These are phyloP conservation scores for Bos javanicus DNA, from an alignment of 2,113 vertebrate species.

Conservation along the genomic window DNA sequence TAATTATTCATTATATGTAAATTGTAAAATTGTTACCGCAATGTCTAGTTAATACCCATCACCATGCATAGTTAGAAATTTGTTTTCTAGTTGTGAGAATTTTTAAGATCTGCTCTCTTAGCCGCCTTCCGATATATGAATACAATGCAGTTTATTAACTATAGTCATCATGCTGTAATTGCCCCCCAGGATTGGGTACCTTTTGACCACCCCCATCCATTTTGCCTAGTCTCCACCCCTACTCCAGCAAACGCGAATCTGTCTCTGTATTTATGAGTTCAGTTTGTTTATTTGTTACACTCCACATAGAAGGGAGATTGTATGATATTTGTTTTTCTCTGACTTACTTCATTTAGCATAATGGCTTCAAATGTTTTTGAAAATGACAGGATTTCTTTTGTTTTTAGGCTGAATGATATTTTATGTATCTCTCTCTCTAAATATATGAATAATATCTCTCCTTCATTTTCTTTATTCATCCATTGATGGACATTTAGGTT, in stretches of 20 bases:
- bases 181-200: not conserved
- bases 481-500: not conserved
- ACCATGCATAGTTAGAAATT: not conserved
- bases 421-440: not conserved
- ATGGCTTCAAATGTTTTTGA: not conserved
- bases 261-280: not conserved
- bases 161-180: not conserved
- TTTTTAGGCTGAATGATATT: not conserved
- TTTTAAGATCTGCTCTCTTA: not conserved
- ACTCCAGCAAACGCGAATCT: not conserved
- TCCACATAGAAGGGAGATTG: not conserved
- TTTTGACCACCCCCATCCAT: not conserved
- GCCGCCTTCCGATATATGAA: not conserved
- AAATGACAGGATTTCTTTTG: not conserved
- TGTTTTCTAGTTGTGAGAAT: not conserved
- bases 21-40: not conserved
- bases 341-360: not conserved
- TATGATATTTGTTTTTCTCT: not conserved
- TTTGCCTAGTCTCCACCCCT: not conserved
- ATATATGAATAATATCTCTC: not conserved
- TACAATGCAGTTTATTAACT: not conserved
- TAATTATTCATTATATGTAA: not conserved
- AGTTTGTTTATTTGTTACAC: not conserved
- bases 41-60: not conserved
- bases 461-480: not conserved